phyloP scores from a whole-genome alignment of 2,888 invertebrate genomes.

The Gari tellinella region DNA sequence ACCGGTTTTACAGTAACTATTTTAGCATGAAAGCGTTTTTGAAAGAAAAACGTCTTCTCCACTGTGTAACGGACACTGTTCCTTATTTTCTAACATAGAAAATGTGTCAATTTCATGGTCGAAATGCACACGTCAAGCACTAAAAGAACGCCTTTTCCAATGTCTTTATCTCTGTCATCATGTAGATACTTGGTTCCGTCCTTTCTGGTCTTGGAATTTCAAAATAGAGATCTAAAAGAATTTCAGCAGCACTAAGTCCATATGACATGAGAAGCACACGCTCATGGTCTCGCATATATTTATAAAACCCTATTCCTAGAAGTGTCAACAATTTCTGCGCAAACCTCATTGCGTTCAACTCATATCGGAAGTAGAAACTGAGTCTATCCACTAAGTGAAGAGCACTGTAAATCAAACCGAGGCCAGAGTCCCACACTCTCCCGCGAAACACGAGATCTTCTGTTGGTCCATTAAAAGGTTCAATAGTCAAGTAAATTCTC shows the following conservation, averaged over 20 bases:
- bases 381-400: constrained; percentile 53
- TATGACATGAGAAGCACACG: constrained; percentile 52
- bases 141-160: constrained; percentile 51
- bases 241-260: constrained; percentile 57
- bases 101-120: too few relatives aligned
- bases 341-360: constrained; percentile 52
- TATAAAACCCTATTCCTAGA: constrained; percentile 50
- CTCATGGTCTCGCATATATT: constrained; percentile 49
- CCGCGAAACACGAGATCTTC: constrained; percentile 56
- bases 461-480: constrained; percentile 40
- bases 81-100: too few relatives aligned
- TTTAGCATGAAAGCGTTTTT: too few relatives aligned
- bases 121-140: neutral
- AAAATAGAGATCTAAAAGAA: constrained; percentile 51
- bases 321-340: constrained; percentile 53
- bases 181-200: constrained; percentile 14
- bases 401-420: constrained; percentile 55
- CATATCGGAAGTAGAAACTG: constrained; percentile 52
- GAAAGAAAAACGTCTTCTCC: too few relatives aligned
- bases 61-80: too few relatives aligned
- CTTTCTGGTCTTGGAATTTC: constrained; percentile 21
- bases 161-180: constrained; percentile 49
- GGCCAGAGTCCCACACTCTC: constrained; percentile 59
- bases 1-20: too few relatives aligned
- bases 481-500: constrained; percentile 44